Evolutionary conservation across 2,888 invertebrate genomes (phyloP).

Genomic region (Cephus spinipes): DNA sequence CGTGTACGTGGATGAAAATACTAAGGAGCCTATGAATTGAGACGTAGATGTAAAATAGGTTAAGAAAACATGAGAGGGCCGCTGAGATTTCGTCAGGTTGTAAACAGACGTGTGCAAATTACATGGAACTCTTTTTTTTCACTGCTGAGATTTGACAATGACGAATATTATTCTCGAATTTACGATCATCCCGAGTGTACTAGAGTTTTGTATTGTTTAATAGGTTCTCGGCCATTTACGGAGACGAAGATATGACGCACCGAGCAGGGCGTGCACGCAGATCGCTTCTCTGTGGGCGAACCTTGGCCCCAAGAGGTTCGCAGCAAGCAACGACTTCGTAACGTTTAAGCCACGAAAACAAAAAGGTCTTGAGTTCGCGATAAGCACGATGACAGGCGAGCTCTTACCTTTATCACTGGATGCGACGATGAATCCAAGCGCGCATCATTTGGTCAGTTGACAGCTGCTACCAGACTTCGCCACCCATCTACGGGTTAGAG

Average conservation of each 20-base stretch:
- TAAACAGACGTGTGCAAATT: conserved; percentile 3
- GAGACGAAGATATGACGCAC: conserved; percentile 12
- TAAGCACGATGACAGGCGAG: background rate
- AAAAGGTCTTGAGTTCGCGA: too few species aligned
- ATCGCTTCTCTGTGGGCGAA: conserved; percentile 18
- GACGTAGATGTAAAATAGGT: background rate
- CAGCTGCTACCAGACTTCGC: conserved; percentile 45
- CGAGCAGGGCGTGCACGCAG: conserved; percentile 28
- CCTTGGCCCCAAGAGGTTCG: conserved; percentile 20
- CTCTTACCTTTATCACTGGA: conserved; percentile 42
- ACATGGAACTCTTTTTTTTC: too few species aligned
- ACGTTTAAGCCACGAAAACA: background rate
- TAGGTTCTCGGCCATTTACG: too few species aligned
- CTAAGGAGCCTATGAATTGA: too few species aligned
- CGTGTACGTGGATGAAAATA: background rate
- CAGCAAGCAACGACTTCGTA: conserved; percentile 4
- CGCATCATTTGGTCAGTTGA: conserved; percentile 45
- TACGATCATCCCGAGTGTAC: too few species aligned
- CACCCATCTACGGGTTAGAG: conserved; percentile 50
- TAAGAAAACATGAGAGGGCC: background rate
- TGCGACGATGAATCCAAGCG: conserved; percentile 37
- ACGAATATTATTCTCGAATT: too few species aligned
- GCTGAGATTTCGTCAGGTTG: background rate
- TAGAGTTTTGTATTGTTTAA: too few species aligned
- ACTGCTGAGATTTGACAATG: too few species aligned